Conservation (phyloP, 2,888 invertebrate genomes). For the Gortyna flavago region DNA sequence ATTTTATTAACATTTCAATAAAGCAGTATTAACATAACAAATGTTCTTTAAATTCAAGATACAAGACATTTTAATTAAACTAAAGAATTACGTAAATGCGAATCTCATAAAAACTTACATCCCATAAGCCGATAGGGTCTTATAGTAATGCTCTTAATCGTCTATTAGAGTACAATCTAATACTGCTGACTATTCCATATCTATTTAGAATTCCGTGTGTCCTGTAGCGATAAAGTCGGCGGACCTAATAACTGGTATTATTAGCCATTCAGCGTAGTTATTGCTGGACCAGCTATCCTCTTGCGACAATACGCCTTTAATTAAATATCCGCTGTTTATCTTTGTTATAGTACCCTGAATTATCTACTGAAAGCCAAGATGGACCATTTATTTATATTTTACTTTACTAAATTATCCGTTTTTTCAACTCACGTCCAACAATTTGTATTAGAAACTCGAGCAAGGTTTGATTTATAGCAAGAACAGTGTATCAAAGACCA, state of each 20-base stretch:
- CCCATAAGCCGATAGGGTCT: constrained; percentile 43
- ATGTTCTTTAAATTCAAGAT: constrained; percentile 17
- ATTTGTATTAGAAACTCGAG: constrained; percentile 38
- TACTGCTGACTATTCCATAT: constrained; percentile 43
- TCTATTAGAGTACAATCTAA: constrained; percentile 49
- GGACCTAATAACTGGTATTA: constrained; percentile 77
- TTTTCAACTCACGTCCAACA: constrained; percentile 25
- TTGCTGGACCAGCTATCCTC: constrained; percentile 67
- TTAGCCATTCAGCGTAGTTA: constrained; percentile 72
- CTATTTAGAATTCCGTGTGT: constrained; percentile 77
- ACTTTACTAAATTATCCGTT: constrained; percentile 14
- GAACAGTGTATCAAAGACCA: constrained; percentile 57
- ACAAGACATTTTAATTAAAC: constrained; percentile 52
- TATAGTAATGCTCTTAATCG: constrained; percentile 51
- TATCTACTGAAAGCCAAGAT: constrained; percentile 37
- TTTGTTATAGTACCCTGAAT: constrained; percentile 57
- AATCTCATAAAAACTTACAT: constrained; percentile 59
- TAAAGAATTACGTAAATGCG: constrained; percentile 43
- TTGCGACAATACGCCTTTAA: constrained; percentile 73
- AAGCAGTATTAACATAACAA: background rate
- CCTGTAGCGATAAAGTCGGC: constrained; percentile 72
- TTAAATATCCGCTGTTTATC: constrained; percentile 75
- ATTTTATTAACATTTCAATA: background rate
- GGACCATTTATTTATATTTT: constrained; percentile 36
- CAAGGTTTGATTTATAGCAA: constrained; percentile 42